Evolutionary conservation across 2,797 vertebrate species (phyloP).

Genomic region (Lutjanus campechanus): DNA sequence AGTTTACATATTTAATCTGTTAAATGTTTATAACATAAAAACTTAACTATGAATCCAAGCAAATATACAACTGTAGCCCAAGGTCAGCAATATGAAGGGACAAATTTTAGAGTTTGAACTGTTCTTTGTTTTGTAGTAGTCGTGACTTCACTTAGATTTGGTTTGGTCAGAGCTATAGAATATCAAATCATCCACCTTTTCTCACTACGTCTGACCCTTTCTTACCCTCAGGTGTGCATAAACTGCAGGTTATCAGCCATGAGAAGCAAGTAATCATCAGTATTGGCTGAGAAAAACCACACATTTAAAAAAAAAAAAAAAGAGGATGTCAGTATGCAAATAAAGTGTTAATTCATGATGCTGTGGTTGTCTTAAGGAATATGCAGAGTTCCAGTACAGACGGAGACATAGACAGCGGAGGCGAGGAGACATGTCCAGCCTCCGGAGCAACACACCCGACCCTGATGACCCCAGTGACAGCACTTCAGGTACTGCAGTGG

Average conservation of each 20-base stretch:
- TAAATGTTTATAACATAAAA: conserved; percentile 8
- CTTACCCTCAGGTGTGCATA: too few species aligned
- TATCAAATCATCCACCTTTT: too few species aligned
- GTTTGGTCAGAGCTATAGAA: too few species aligned
- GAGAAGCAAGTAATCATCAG: too few species aligned
- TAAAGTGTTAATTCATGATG: background rate
- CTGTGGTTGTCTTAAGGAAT: conserved; percentile 88
- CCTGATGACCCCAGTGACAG: conserved; percentile 91
- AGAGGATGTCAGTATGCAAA: background rate
- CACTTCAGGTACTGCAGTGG: conserved; percentile 86
- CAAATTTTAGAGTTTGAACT: background rate
- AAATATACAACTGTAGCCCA: background rate
- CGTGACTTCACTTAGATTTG: too few species aligned
- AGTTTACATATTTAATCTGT: conserved; percentile 7
- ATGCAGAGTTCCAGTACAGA: conserved; percentile 98
- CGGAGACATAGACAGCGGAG: conserved; percentile 94
- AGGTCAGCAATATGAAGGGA: background rate
- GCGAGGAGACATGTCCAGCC: conserved; percentile 93
- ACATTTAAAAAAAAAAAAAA: background rate
- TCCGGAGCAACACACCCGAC: conserved; percentile 92
- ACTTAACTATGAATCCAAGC: background rate
- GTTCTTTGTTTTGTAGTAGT: too few species aligned
- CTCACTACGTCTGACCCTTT: too few species aligned
- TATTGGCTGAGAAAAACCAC: background rate
- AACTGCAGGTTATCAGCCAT: too few species aligned